Evolutionary conservation across 2,113 vertebrate species (phyloP).

Genomic region (Chaetops frenatus): DNA sequence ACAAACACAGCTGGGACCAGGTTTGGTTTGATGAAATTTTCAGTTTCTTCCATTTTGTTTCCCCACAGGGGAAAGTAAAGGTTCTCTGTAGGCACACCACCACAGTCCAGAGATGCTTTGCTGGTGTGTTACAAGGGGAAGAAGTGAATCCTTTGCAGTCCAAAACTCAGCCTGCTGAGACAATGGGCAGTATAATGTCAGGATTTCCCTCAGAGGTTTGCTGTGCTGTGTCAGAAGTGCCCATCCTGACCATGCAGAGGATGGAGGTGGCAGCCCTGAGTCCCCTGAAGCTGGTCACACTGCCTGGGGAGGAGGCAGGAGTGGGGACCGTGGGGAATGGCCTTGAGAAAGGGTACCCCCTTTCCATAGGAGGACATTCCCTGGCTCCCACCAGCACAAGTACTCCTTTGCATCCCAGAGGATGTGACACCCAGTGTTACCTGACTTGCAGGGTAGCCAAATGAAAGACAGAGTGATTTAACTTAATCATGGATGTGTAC

Average conservation of each 20-base stretch:
- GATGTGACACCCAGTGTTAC: neutral
- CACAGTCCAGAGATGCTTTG: neutral
- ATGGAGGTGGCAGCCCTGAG: neutral
- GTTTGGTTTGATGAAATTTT: neutral
- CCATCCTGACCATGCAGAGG: neutral
- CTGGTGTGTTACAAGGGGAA: too few species aligned
- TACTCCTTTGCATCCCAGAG: neutral
- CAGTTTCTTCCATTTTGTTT: neutral
- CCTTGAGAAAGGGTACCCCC: neutral
- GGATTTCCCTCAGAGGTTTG: neutral
- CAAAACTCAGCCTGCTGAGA: neutral
- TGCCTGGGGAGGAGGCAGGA: rapidly evolving
- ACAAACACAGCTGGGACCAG: neutral
- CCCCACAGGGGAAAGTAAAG: neutral
- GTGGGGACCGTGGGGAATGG: rapidly evolving
- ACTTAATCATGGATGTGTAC: neutral
- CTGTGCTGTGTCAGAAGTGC: neutral
- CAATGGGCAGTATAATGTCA: neutral
- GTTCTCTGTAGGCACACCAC: neutral
- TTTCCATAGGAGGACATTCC: neutral
- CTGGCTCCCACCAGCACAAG: neutral
- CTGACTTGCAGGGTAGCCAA: neutral
- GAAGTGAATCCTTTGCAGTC: neutral
- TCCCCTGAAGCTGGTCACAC: neutral
- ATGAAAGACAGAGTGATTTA: neutral